Evolutionary conservation across 2,888 invertebrate genomes (phyloP), one percentile per base, ranked within the genome.

Genomic region (Anthophora plumipes): DNA sequence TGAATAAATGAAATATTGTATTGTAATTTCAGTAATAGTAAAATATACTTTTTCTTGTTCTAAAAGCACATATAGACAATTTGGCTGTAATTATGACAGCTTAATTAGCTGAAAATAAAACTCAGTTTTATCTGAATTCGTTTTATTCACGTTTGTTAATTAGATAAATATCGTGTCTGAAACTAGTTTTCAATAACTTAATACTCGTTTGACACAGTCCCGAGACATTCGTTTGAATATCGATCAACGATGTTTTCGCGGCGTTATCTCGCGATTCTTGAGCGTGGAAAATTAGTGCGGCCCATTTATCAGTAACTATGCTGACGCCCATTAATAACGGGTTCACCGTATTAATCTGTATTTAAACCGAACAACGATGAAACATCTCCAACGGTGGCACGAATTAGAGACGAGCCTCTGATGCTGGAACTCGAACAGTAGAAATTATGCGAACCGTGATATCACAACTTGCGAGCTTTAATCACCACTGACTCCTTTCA

Each of bases 361-460:
- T 59, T 80, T 67, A 78, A 78, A 14, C 17, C 57, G 37, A 55
- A 54, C 79, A 69, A 77, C 20, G 50, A n/a, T 39, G 31, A n/a
- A 46, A 48, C 46, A 46, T 17, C 11, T 14, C 59, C 41, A 12
- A 14, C 9, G 11, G 37, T 48, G 22, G 46, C 63, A 25, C 60
- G 25, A 79, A 79, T 69, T 73, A 63, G 46, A 43, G 37, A n/a
- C 22, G 43, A 79, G 59, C n/a, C 22, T 37, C 0, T n/a, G 41
- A 57, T 31, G 25, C 22, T 54, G 61, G 55, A 48, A 76, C 59
- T 52, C 60, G 63, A 61, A 60, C 43, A 50, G 73, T 59, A 68
- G 43, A 72, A 80, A 78, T 80, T 80, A 80, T 68, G 80, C 50
- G 63, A 60, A 41, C 22, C 48, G 22, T 76, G 55, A 55, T 59